Conservation (phyloP, 2,888 invertebrate species). For the Tanaodytes sp. region DNA sequence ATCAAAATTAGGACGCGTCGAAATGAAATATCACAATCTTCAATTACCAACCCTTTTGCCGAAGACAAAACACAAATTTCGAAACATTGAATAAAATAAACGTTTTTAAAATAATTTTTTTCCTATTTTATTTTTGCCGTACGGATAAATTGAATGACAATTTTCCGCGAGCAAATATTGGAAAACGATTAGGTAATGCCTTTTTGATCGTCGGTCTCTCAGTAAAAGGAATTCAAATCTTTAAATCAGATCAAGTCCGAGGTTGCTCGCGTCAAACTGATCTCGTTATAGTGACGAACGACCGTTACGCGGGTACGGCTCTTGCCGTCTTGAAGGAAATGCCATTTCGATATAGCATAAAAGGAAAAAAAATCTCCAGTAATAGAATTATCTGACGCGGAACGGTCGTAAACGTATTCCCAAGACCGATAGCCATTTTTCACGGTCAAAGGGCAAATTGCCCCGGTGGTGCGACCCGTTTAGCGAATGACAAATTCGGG, state of each 20-base stretch:
- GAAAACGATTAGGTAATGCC: conserved; percentile 44
- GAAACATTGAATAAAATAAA: too few species aligned
- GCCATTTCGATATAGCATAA: conserved; percentile 65
- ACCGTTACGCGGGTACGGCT: conserved; percentile 49
- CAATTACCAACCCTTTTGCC: too few species aligned
- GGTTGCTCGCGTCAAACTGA: conserved; percentile 54
- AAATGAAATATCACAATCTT: too few species aligned
- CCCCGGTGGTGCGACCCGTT: conserved; percentile 63
- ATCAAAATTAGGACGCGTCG: too few species aligned
- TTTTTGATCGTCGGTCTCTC: conserved; percentile 30
- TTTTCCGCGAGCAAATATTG: too few species aligned
- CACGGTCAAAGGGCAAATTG: conserved; percentile 72
- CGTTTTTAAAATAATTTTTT: too few species aligned
- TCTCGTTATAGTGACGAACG: conserved; percentile 66
- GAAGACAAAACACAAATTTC: too few species aligned
- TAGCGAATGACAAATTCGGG: conserved; percentile 38
- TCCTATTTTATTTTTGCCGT: too few species aligned
- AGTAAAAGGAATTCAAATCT: conserved; percentile 37
- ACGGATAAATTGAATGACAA: too few species aligned
- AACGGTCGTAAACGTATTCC: conserved; percentile 73
- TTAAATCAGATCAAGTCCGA: conserved; percentile 45
- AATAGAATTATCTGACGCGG: conserved; percentile 72
- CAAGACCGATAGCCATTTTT: conserved; percentile 72
- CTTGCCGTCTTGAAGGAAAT: conserved; percentile 49
- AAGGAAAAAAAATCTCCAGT: conserved; percentile 70